A percentile compares a stretch with the other conserved stretches of the same genome.
Conservation (phyloP, 2,113 vertebrate genomes). For the Nanger granti region DNA sequence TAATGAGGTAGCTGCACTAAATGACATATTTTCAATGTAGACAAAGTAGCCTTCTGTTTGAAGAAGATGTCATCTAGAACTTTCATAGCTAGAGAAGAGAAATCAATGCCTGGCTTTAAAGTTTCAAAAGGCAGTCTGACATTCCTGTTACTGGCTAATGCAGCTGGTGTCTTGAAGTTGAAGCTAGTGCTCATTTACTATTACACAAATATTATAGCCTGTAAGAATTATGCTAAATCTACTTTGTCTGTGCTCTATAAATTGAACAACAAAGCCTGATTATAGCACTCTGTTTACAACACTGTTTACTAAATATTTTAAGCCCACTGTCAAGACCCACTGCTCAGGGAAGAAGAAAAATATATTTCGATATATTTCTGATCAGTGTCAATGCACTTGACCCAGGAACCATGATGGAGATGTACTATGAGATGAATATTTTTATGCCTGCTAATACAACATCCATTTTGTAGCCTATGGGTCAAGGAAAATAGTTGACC, state of each 20-base stretch:
- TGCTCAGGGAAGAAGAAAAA: not conserved
- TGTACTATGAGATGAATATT: not conserved
- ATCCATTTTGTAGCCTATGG: not conserved
- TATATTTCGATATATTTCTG: not conserved
- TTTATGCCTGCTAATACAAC: not conserved
- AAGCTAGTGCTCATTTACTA: not conserved
- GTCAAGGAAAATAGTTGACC: not conserved
- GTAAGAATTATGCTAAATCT: not conserved
- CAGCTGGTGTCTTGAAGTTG: not conserved
- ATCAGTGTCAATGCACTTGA: not conserved
- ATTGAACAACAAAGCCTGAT: not conserved
- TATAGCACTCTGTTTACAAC: not conserved
- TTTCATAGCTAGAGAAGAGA: not conserved
- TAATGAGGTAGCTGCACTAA: not conserved
- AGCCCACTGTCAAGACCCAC: not conserved
- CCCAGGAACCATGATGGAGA: not conserved
- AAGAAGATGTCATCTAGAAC: not conserved
- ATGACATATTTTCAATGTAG: not conserved
- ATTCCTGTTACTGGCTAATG: not conserved
- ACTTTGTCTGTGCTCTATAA: not conserved
- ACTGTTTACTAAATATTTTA: not conserved
- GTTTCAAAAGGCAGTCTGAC: not conserved
- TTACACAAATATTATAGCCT: not conserved
- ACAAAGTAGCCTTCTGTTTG: not conserved
- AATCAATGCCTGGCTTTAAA: not conserved